Conservation (phyloP, 2,113 vertebrate genomes). For the Cochlearius cochlearius region DNA sequence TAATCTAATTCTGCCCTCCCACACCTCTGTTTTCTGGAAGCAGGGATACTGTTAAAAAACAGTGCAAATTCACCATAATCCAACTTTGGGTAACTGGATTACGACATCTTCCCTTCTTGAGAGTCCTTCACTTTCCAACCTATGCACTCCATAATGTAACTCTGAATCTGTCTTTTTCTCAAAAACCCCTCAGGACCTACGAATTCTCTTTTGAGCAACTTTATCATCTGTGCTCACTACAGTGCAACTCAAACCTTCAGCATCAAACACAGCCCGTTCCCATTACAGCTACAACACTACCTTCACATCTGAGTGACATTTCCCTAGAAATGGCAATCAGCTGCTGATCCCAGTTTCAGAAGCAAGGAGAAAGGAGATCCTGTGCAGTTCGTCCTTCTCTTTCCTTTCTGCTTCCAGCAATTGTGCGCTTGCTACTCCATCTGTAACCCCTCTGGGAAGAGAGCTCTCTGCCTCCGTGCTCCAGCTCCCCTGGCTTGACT, state of each 20-base stretch:
- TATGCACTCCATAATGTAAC: background rate
- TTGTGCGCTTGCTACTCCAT: background rate
- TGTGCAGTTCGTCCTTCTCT: background rate
- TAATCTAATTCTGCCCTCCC: background rate
- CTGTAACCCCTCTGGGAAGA: background rate
- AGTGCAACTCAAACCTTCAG: background rate
- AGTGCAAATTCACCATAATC: background rate
- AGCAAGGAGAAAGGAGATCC: background rate
- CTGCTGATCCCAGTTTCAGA: background rate
- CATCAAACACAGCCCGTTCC: background rate
- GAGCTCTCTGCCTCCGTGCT: background rate
- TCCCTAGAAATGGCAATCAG: background rate
- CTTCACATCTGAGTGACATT: background rate
- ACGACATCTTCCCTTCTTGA: background rate
- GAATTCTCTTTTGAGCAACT: background rate
- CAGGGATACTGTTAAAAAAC: background rate
- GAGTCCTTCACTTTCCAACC: background rate
- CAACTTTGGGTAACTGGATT: background rate
- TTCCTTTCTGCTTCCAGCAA: background rate
- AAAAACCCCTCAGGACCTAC: background rate
- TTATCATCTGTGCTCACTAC: background rate
- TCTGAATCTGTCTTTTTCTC: background rate
- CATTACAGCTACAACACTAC: background rate
- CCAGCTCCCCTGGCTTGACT: accelerated
- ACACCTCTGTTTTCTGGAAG: background rate